phyloP scores from a whole-genome alignment of 2,888 invertebrate species.

The Synergus itoensis region DNA sequence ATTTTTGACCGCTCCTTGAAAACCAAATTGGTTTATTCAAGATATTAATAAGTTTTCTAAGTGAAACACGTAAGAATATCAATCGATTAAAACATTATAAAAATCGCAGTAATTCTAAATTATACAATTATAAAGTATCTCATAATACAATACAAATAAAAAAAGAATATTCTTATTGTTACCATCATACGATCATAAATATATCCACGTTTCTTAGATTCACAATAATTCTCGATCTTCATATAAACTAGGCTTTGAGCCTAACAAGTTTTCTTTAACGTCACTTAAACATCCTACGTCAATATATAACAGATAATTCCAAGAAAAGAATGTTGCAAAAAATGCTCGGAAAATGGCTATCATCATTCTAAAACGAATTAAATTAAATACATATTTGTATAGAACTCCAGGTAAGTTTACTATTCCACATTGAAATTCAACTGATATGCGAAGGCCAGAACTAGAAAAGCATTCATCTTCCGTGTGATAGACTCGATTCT shows the following conservation, averaged over 20 bases:
- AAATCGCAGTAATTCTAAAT: background rate
- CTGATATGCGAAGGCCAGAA: conserved; percentile 17
- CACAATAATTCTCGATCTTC: background rate
- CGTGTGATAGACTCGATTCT: conserved; percentile 20
- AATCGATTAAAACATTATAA: too few relatives aligned
- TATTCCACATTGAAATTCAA: background rate
- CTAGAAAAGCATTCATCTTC: conserved; percentile 19
- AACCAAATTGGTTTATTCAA: too few relatives aligned
- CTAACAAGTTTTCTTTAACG: conserved; percentile 5
- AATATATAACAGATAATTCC: background rate
- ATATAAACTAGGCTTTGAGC: background rate
- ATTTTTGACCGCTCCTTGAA: too few relatives aligned
- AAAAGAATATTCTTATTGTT: background rate
- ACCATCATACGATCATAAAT: background rate
- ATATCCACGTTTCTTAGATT: background rate
- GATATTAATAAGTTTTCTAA: too few relatives aligned
- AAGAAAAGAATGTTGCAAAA: conserved; percentile 21
- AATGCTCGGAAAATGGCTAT: conserved; percentile 1
- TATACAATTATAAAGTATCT: background rate
- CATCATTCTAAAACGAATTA: background rate
- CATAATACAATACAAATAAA: background rate
- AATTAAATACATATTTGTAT: background rate
- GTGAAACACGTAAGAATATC: too few relatives aligned
- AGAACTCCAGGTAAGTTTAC: background rate
- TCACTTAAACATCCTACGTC: conserved; percentile 8